Evolutionary conservation across 2,113 vertebrate genomes (phyloP).

Genomic region (Sclerurus mexicanus): DNA sequence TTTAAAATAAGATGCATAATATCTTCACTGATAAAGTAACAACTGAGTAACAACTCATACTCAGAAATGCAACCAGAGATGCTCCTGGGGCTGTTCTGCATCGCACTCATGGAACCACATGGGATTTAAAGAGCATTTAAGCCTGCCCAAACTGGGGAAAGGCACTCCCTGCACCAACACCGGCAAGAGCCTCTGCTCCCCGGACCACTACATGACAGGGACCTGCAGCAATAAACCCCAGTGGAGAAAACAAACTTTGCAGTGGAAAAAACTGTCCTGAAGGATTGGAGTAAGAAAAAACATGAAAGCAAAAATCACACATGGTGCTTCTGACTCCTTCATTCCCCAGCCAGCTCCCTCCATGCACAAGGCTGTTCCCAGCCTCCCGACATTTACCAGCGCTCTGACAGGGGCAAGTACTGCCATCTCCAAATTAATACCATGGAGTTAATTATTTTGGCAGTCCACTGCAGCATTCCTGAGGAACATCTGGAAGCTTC

Average conservation of each 20-base stretch:
- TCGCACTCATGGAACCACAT: neutral
- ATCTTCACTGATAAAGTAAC: neutral
- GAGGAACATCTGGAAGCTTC: conserved; percentile 20
- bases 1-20: neutral
- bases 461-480: neutral
- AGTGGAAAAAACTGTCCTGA: neutral
- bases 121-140: neutral
- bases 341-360: neutral
- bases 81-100: neutral
- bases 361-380: neutral
- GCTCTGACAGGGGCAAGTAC: neutral
- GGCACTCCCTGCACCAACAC: neutral
- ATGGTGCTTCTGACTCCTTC: neutral
- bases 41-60: neutral
- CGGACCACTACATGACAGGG: neutral
- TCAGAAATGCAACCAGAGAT: neutral
- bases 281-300: neutral
- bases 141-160: neutral
- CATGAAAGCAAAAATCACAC: neutral
- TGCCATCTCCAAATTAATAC: neutral
- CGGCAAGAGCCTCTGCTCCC: neutral
- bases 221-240: neutral
- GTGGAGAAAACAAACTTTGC: neutral
- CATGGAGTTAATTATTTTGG: neutral
- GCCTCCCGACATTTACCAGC: neutral